phyloP scores from a whole-genome alignment of 2,888 invertebrate species.

The Drosophila fulvimacula region DNA sequence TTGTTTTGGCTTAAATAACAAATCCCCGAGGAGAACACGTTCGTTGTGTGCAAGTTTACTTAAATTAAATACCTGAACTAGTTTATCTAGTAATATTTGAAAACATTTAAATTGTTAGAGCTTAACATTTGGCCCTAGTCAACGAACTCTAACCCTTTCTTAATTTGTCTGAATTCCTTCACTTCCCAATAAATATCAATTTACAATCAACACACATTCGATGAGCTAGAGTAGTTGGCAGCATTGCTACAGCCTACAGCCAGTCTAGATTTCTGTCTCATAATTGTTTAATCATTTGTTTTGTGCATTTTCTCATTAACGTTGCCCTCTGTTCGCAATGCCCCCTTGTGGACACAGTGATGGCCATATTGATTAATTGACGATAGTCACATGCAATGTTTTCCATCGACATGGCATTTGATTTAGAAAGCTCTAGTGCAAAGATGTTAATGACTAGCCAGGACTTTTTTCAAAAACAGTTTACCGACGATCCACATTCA shows the following conservation, averaged over 20 bases:
- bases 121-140: no score
- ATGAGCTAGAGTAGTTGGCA: neutral
- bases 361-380: neutral
- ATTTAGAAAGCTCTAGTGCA: constrained; percentile 22
- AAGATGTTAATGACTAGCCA: constrained; percentile 39
- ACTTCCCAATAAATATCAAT: neutral
- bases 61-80: no score
- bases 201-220: neutral
- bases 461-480: constrained; percentile 8
- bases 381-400: neutral
- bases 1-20: no score
- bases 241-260: no score
- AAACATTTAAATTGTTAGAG: no score
- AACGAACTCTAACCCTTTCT: neutral
- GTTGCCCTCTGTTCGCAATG: neutral
- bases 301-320: no score
- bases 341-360: neutral
- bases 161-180: neutral
- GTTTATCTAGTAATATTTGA: no score
- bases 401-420: neutral
- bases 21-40: no score
- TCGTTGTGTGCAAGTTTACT: no score
- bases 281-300: neutral
- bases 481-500: constrained; percentile 15
- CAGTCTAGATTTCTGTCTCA: neutral